phyloP scores from a whole-genome alignment of 2,113 vertebrate genomes.

The Sprattus sprattus region DNA sequence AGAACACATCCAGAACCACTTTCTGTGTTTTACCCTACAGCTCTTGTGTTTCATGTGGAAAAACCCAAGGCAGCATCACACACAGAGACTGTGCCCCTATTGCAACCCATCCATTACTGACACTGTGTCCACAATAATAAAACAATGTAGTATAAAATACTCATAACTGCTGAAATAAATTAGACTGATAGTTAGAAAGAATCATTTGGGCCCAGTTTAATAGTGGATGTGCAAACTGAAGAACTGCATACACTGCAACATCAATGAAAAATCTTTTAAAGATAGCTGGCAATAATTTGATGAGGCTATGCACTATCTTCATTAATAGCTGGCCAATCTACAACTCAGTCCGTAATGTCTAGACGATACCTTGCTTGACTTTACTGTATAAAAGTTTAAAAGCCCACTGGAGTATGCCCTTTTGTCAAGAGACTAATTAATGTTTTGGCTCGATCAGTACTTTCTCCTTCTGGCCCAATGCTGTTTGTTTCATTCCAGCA shows the following conservation, averaged over 20 bases:
- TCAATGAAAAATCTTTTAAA: background rate
- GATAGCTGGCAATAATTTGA: background rate
- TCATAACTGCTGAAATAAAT: background rate
- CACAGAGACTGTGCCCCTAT: background rate
- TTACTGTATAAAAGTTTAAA: slow-evolving; percentile 1
- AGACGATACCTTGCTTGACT: background rate
- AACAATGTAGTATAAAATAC: background rate
- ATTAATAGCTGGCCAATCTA: background rate
- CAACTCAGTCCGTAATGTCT: background rate
- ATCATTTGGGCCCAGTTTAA: background rate
- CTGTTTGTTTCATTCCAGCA: background rate
- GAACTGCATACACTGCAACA: background rate
- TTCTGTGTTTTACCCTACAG: background rate
- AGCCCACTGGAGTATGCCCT: background rate
- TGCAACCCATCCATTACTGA: background rate
- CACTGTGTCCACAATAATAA: background rate
- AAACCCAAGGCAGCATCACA: background rate
- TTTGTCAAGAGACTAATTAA: background rate
- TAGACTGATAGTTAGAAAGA: background rate
- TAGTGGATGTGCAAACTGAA: background rate
- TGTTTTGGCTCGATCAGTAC: background rate
- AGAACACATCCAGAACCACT: background rate
- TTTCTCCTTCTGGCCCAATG: background rate
- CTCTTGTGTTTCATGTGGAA: background rate
- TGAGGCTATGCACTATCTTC: background rate